Base-by-base conservation (phyloP, 2,797 vertebrate genomes). In the Thunnus albacares region DNA sequence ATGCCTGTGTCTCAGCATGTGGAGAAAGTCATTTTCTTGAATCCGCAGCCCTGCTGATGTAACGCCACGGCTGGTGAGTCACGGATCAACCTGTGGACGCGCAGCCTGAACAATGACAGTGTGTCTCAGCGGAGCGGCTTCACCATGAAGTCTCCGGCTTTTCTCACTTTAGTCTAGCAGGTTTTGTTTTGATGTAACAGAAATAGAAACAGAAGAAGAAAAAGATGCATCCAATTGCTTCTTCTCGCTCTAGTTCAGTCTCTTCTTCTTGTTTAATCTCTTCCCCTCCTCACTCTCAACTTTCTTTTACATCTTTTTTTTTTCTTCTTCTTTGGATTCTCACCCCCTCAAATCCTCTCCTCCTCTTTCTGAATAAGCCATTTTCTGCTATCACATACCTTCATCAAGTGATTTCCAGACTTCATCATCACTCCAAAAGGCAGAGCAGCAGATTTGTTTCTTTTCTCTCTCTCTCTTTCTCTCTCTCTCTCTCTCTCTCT, bases 51-150 rank as follows among this genome's bases (percentile, higher is more conserved):
- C 4, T n/a, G 33, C 12, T 62, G 68, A 63, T 53, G 3, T 6
- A 30, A 67, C 52, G 61, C 58, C 0, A 13, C 20, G 35, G 71
- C 51, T 0, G 0, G 3, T 60, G 24, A 82, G 55, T 75, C 60
- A 77, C 41, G 13, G 14, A 38, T 53, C 33, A 24, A 47, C 58
- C 80, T 62, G 69, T 10, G 52, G 61, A 78, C 13, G 0, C 41
- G 22, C 0, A 70, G n/a, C 15, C 35, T 24, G 61, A 45, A 45
- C 43, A 5, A 45, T 17, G 43, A 15, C 26, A 20, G 13, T 3
- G 1, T 10, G 64, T 38, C 20, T 9, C 26, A 0, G 26, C 18
- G 41, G 35, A 41, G 43, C 51, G 8, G 52, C 18, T 53, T 5
- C 3, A 9, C 12, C 10, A 13, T 10, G 28, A 18, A 67, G 26